Conservation (phyloP, 2,888 invertebrate species). For the Amiota communis region DNA sequence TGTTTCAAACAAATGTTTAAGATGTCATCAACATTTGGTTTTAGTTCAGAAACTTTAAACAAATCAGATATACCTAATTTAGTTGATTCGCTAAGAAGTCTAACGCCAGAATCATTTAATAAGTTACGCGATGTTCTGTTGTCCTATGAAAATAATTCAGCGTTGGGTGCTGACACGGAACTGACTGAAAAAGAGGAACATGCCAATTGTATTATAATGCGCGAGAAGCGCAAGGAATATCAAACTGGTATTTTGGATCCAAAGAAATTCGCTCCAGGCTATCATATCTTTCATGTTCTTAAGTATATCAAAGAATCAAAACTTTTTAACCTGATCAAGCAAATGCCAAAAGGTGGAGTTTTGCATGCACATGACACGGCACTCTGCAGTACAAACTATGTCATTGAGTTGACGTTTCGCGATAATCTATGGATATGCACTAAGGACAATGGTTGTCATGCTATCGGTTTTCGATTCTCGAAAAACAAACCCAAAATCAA, state of each 20-base stretch:
- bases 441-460: slow-evolving; percentile 37
- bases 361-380: slow-evolving; percentile 82
- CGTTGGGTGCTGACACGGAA: slow-evolving; percentile 75
- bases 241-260: slow-evolving; percentile 75
- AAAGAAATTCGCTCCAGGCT: slow-evolving; percentile 77
- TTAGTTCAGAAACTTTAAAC: neutral
- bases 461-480: slow-evolving; percentile 53
- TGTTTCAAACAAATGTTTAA: too few relatives aligned
- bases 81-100: slow-evolving; percentile 39
- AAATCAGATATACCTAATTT: slow-evolving; percentile 1
- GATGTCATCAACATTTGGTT: too few relatives aligned
- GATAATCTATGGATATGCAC: slow-evolving; percentile 75
- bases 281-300: slow-evolving; percentile 79
- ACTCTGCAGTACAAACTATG: slow-evolving; percentile 77
- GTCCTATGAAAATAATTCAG: slow-evolving; percentile 72
- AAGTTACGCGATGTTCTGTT: slow-evolving; percentile 73
- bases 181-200: slow-evolving; percentile 74
- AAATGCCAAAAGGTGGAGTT: slow-evolving; percentile 84
- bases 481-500: slow-evolving; percentile 42
- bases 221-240: slow-evolving; percentile 76
- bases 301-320: slow-evolving; percentile 76
- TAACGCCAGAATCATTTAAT: slow-evolving; percentile 55
- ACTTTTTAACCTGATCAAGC: slow-evolving; percentile 79
- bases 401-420: slow-evolving; percentile 79
- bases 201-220: slow-evolving; percentile 77